phyloP scores from a whole-genome alignment of 2,888 invertebrate genomes.

The Isoperla grammatica region DNA sequence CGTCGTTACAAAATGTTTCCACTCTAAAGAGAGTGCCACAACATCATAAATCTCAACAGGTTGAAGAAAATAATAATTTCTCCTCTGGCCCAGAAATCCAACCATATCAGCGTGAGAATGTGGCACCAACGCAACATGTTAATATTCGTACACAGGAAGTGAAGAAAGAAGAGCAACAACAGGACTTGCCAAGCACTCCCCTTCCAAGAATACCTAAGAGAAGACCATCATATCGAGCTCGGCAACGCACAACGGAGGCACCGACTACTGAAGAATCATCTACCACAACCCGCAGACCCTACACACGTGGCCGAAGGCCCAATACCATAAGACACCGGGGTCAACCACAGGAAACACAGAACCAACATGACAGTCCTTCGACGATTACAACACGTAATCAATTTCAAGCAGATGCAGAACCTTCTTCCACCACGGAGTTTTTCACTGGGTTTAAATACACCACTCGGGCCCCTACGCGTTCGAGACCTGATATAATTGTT shows the following conservation, averaged over 20 bases:
- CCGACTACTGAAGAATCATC: slow-evolving; percentile 13
- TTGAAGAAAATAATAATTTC: no score
- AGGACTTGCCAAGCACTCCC: neutral
- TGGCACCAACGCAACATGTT: no score
- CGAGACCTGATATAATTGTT: no score
- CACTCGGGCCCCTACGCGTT: no score
- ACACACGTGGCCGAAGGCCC: slow-evolving; percentile 25
- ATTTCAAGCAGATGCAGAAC: neutral
- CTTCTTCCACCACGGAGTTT: no score
- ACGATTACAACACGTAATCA: neutral
- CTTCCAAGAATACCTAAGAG: neutral
- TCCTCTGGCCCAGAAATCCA: no score
- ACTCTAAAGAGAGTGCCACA: no score
- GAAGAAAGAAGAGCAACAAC: slow-evolving; percentile 10
- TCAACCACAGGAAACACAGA: slow-evolving; percentile 20
- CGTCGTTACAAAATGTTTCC: no score
- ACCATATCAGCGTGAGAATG: no score
- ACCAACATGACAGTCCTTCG: neutral
- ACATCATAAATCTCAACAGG: no score
- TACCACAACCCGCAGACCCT: slow-evolving; percentile 19
- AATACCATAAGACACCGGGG: slow-evolving; percentile 16
- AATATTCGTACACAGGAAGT: slow-evolving; percentile 29
- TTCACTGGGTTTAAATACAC: no score
- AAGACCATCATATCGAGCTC: neutral
- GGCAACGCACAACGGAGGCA: neutral